Evolutionary conservation across 2,797 vertebrate species (phyloP).

Genomic region (Onychomys arenicola): DNA sequence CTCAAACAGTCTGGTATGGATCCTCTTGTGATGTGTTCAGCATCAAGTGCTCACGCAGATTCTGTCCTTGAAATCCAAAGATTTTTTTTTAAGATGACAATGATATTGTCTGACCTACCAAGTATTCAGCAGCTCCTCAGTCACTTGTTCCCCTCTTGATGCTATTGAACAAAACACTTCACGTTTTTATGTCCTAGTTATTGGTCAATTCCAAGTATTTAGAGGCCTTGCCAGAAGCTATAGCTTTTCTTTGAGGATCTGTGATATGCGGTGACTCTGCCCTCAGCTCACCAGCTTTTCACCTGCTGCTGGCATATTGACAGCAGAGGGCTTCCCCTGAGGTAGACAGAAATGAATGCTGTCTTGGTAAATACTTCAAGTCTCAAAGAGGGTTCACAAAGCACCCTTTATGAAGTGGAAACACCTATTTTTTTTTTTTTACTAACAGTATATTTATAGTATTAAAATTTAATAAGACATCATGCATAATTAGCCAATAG

Average conservation of each 20-base stretch:
- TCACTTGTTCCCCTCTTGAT: not conserved
- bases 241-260: conserved; percentile 73
- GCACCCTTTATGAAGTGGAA: conserved; percentile 50
- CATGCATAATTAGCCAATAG: not conserved
- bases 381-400: conserved; percentile 71
- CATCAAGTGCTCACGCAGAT: not conserved
- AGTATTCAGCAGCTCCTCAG: conserved; percentile 25
- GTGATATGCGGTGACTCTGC: conserved; percentile 79
- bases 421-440: conserved; percentile 27
- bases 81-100: conserved; percentile 16
- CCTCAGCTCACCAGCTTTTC: conserved; percentile 72
- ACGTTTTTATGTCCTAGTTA: conserved; percentile 61
- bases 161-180: conserved; percentile 52
- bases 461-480: conserved; percentile 59
- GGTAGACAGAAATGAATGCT: conserved; percentile 80
- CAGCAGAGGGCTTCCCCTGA: conserved; percentile 76
- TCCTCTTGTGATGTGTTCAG: conserved; percentile 7
- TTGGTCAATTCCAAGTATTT: conserved; percentile 73
- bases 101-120: not conserved
- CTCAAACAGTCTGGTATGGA: not conserved
- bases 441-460: conserved; percentile 20
- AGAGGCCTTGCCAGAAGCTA: conserved; percentile 80
- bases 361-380: conserved; percentile 79
- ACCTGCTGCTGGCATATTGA: conserved; percentile 85
- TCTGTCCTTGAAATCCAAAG: conserved; percentile 52